Conservation (phyloP, 1,140 invertebrate species). For the Panagrolaimus sp. region DNA sequence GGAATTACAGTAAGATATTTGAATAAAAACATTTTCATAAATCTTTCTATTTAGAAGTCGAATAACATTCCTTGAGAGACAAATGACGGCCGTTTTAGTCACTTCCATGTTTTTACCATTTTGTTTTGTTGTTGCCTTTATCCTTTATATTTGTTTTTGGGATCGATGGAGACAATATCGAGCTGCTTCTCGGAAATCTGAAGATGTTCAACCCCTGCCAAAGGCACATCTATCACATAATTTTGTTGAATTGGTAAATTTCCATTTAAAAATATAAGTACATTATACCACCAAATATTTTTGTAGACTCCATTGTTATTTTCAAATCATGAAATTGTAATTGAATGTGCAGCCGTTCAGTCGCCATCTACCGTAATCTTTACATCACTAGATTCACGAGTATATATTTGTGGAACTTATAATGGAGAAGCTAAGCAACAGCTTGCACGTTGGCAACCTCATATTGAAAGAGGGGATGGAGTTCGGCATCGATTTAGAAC, state of each 20-base stretch:
- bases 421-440: not conserved
- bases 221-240: constrained; percentile 8
- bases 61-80: constrained; percentile 45
- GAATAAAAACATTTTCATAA: not conserved
- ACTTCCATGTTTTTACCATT: constrained; percentile 37
- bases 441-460: not conserved
- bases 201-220: not conserved
- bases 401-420: not conserved
- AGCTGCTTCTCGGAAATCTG: constrained; percentile 14
- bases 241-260: constrained; percentile 1
- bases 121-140: constrained; percentile 40
- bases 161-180: constrained; percentile 36
- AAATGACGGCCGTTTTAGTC: constrained; percentile 40
- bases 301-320: not conserved
- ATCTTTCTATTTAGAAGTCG: constrained; percentile 29
- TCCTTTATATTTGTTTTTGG: constrained; percentile 49
- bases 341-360: constrained; percentile 1
- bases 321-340: not conserved
- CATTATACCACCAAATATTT: no score
- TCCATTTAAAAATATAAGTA: not conserved
- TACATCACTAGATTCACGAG: constrained; percentile 1
- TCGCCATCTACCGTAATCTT: not conserved
- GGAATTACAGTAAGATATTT: not conserved
- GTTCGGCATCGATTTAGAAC: no score
- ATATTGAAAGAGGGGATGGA: not conserved